Evolutionary conservation across 1,140 invertebrate genomes (phyloP).

Genomic region (Parasteatoda tepidariorum): DNA sequence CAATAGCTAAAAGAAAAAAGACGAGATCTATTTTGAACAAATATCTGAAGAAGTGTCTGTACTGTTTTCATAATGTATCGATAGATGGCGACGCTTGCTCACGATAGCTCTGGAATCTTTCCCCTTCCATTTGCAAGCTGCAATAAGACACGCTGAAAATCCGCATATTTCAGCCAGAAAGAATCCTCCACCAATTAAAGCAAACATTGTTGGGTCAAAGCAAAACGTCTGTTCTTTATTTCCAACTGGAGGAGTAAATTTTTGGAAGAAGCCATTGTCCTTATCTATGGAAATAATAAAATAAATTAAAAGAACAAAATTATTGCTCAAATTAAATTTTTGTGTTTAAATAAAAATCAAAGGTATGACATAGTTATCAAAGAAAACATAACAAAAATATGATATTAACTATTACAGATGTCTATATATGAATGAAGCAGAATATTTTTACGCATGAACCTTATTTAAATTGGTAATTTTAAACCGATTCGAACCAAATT

Average conservation of each 20-base stretch:
- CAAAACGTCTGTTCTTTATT: conserved; percentile 36
- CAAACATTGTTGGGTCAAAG: conserved; percentile 48
- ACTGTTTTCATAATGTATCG: conserved; percentile 52
- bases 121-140: conserved; percentile 19
- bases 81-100: conserved; percentile 41
- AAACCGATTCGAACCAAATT: no score
- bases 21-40: no score
- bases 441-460: no score
- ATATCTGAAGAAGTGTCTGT: background rate
- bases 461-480: no score
- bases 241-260: background rate
- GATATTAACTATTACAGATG: no score
- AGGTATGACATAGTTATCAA: no score
- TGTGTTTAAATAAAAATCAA: no score
- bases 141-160: conserved; percentile 41
- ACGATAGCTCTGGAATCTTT: background rate
- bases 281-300: conserved; percentile 33
- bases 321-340: no score
- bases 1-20: no score
- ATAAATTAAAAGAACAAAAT: background rate
- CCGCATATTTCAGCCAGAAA: conserved; percentile 43
- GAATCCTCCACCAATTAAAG: conserved; percentile 33
- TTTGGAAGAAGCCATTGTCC: conserved; percentile 17
- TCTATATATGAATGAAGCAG: no score
- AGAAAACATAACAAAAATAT: no score